Evolutionary conservation across 2,888 invertebrate genomes (phyloP), one percentile per base, ranked within the genome.

Genomic region (Eupithecia abbreviata): DNA sequence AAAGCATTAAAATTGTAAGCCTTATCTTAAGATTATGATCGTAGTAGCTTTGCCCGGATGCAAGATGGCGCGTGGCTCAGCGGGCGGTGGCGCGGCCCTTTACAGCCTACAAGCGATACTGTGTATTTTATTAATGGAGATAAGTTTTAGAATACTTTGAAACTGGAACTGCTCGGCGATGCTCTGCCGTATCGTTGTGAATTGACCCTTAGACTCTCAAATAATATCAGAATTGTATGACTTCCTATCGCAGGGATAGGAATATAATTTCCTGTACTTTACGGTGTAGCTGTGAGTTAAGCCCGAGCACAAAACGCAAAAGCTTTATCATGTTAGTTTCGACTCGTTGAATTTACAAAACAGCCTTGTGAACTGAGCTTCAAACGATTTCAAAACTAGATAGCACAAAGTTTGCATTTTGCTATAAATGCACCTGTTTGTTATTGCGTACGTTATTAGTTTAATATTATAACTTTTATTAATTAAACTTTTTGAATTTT

Each of bases 241-340:
- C 55, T 6, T 55, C 55, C 7, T 0, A 55, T 55, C n/a, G 55
- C 55, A n/a, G n/a, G 55, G n/a, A 55, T 3, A 55, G n/a, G 15
- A 55, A 55, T 55, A 55, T n/a, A n/a, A 55, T 55, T n/a, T 55
- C 7, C n/a, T n/a, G 15, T 15, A 55, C 55, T 55, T 51, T 51
- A 51, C 49, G 13, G 47, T 15, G 15, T 51, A 15, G 49, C 49
- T 51, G 15, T 47, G 45, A 47, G 10, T 68, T 18, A n/a, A 41
- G 41, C 13, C 13, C 41, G 47, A 47, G 18, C 68, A 47, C 47
- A 68, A 68, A 73, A 71, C 71, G 73, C 42, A 45, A 73, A 65
- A 43, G 66, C 72, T 74, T 74, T 74, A 76, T 79, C 72, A 62
- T 68, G 69, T 76, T 78, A 78, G 55, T 47, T 43, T 41, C 78